A percentile compares a stretch with the other conserved stretches of the same genome.
phyloP scores from a whole-genome alignment of 2,113 vertebrate genomes.

The Microcebus murinus region DNA sequence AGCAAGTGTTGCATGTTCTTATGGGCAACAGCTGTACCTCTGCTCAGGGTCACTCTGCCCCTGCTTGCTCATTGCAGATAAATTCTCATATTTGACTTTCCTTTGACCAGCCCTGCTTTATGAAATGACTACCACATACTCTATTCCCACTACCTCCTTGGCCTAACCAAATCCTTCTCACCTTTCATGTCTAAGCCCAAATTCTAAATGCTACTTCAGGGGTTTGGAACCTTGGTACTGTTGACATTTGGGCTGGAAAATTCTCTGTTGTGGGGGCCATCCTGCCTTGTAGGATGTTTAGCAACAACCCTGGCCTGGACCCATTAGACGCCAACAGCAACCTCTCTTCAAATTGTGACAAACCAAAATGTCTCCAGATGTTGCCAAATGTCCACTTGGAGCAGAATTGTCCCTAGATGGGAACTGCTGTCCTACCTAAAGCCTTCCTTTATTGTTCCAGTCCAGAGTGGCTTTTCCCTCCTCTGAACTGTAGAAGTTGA shows the following conservation, averaged over 20 bases:
- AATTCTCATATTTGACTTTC: neutral
- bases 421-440: neutral
- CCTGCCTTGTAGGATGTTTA: neutral
- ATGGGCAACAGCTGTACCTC: neutral
- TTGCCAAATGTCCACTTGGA: neutral
- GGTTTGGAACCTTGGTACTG: neutral
- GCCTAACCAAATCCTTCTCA: neutral
- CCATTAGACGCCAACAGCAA: neutral
- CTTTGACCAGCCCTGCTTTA: neutral
- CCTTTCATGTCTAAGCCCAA: neutral
- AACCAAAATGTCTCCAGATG: neutral
- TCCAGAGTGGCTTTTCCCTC: neutral
- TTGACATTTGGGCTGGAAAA: neutral
- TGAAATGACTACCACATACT: neutral
- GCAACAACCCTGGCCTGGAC: neutral
- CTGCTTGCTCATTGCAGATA: too few relatives aligned
- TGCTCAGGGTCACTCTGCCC: neutral
- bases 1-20: neutral
- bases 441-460: neutral
- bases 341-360: neutral
- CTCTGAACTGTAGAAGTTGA: neutral
- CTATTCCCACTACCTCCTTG: neutral
- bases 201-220: neutral
- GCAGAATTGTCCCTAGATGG: neutral
- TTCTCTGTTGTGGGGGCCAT: neutral